Evolutionary conservation across 2,888 invertebrate genomes (phyloP).

Genomic region (Cynaeus angustus): DNA sequence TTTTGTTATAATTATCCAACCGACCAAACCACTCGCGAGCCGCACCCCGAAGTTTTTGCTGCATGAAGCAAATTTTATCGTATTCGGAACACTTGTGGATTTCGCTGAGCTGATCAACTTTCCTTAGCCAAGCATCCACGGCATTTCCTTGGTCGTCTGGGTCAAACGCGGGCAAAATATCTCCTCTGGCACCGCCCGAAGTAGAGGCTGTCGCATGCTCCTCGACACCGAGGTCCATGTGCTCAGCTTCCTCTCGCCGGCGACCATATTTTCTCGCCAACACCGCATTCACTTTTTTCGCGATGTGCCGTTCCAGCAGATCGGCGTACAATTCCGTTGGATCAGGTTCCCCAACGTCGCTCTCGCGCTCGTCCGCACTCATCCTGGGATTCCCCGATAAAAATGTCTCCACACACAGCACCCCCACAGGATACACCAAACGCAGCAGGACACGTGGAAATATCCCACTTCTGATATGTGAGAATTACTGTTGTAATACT

Average conservation of each 20-base stretch:
- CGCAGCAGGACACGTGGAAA: too few relatives aligned
- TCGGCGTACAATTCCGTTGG: background rate
- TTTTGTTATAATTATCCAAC: constrained; percentile 52
- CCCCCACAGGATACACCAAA: too few relatives aligned
- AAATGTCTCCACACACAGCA: too few relatives aligned
- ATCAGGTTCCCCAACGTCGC: background rate
- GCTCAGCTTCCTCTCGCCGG: background rate
- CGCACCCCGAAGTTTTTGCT: constrained; percentile 29
- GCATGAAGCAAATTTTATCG: constrained; percentile 42
- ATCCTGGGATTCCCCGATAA: too few relatives aligned
- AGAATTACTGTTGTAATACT: too few relatives aligned
- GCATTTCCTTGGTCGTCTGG: too few relatives aligned
- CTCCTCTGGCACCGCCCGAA: too few relatives aligned
- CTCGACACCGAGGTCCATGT: too few relatives aligned
- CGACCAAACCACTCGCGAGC: constrained; percentile 51
- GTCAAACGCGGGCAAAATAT: too few relatives aligned
- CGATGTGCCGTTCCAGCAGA: constrained; percentile 6
- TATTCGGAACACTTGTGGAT: constrained; percentile 40
- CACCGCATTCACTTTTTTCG: constrained; percentile 6
- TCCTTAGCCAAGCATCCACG: constrained; percentile 29
- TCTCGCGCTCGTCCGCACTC: too few relatives aligned
- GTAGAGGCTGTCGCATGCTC: too few relatives aligned
- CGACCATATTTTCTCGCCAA: constrained; percentile 12
- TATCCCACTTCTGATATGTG: too few relatives aligned
- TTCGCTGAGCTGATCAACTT: constrained; percentile 41